Conservation (phyloP, 2,888 invertebrate species). For the Thereva unica region DNA sequence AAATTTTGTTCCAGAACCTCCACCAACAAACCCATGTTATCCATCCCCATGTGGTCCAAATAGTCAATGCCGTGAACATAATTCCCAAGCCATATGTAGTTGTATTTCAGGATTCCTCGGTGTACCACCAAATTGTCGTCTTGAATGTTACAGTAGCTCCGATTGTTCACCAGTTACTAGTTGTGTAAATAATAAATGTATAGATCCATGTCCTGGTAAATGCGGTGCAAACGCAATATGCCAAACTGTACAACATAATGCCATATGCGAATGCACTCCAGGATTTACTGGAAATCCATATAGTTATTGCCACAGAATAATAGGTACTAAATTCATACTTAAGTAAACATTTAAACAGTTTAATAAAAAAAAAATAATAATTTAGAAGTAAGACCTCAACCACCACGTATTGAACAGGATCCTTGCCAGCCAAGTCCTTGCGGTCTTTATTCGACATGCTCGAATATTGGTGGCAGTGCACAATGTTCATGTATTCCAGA, state of each 20-base stretch:
- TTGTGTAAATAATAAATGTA: slow-evolving; percentile 73
- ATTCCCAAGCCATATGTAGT: slow-evolving; percentile 67
- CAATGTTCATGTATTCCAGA: slow-evolving; percentile 70
- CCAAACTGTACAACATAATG: slow-evolving; percentile 76
- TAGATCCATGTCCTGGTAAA: slow-evolving; percentile 74
- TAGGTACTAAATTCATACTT: slow-evolving; percentile 48
- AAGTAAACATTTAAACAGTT: background rate
- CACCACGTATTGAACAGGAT: slow-evolving; percentile 50
- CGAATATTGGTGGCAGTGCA: slow-evolving; percentile 64
- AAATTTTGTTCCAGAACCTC: slow-evolving; percentile 55
- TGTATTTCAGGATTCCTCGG: slow-evolving; percentile 69
- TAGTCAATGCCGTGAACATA: slow-evolving; percentile 67
- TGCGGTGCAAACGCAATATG: slow-evolving; percentile 74
- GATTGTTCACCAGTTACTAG: slow-evolving; percentile 71
- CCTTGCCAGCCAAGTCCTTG: slow-evolving; percentile 79
- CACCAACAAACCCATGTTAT: slow-evolving; percentile 64
- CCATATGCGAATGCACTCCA: slow-evolving; percentile 72
- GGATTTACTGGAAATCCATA: slow-evolving; percentile 78
- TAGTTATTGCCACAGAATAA: slow-evolving; percentile 60
- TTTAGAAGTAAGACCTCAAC: slow-evolving; percentile 38
- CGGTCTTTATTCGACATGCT: slow-evolving; percentile 75
- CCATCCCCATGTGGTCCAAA: slow-evolving; percentile 74
- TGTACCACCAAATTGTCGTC: slow-evolving; percentile 71
- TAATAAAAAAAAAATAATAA: slow-evolving; percentile 2
- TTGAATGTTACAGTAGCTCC: slow-evolving; percentile 72